Percentiles rank a stretch among this genome's conserved stretches.
Evolutionary conservation across 2,888 invertebrate genomes (phyloP).

Genomic region (Leptopilina drosophilae): DNA sequence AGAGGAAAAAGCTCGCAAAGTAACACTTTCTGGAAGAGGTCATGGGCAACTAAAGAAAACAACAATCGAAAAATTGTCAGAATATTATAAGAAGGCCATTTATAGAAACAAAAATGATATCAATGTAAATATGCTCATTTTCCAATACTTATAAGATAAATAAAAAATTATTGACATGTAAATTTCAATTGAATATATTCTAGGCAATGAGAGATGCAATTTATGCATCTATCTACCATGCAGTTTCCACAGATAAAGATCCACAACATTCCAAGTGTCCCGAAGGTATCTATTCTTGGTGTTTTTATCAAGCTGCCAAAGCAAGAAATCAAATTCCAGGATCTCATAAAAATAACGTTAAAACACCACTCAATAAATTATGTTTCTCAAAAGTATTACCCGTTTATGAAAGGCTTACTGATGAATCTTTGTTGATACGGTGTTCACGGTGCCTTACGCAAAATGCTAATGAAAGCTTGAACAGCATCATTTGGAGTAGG

Average conservation of each 20-base stretch:
- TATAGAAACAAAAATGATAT: too few species aligned
- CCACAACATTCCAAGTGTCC: slow-evolving; percentile 47
- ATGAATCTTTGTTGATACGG: slow-evolving; percentile 43
- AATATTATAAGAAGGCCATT: too few species aligned
- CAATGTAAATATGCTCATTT: too few species aligned
- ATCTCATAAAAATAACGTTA: slow-evolving; percentile 42
- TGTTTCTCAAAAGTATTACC: slow-evolving; percentile 47
- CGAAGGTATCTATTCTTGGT: slow-evolving; percentile 47
- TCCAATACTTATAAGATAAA: too few species aligned
- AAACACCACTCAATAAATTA: slow-evolving; percentile 44
- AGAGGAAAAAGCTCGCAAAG: too few species aligned
- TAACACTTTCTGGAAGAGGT: too few species aligned
- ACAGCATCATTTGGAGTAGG: slow-evolving; percentile 48
- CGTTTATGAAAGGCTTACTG: slow-evolving; percentile 43
- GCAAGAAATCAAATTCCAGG: slow-evolving; percentile 46
- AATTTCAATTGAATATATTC: background rate
- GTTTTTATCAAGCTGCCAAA: slow-evolving; percentile 49
- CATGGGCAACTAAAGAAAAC: too few species aligned
- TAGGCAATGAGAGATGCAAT: slow-evolving; percentile 52
- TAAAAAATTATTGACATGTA: too few species aligned
- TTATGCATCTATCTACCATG: slow-evolving; percentile 50
- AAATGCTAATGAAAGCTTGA: slow-evolving; percentile 50
- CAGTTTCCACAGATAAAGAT: slow-evolving; percentile 49
- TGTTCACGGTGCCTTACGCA: slow-evolving; percentile 47
- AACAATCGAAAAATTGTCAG: too few species aligned